Conservation (phyloP, 2,888 invertebrate genomes). For the Andricus quercusramuli region DNA sequence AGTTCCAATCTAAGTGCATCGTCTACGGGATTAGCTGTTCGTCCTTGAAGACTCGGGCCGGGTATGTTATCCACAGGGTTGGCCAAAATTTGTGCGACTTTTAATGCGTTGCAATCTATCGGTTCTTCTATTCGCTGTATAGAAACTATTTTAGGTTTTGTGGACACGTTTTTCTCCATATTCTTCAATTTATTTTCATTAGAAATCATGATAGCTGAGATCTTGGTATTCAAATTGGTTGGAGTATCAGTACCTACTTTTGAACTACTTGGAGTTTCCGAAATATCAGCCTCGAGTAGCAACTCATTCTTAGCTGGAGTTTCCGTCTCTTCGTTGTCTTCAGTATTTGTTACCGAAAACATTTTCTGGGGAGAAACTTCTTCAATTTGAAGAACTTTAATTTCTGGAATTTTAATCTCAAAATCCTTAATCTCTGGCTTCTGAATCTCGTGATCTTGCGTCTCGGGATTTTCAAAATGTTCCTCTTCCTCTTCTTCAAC, state of each 20-base stretch:
- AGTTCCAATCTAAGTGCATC: constrained; percentile 41
- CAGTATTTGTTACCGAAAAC: constrained; percentile 55
- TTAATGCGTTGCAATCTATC: constrained; percentile 21
- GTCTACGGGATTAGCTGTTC: neutral
- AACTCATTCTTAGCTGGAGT: constrained; percentile 73
- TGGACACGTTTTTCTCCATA: constrained; percentile 5
- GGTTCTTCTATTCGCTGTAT: constrained; percentile 39
- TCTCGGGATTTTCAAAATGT: neutral
- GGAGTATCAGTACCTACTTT: constrained; percentile 68
- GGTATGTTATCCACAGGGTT: neutral
- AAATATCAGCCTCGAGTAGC: constrained; percentile 69
- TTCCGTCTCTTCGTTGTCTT: constrained; percentile 57
- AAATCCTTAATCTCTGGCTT: neutral
- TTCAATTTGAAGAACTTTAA: neutral
- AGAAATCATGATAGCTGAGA: constrained; percentile 66
- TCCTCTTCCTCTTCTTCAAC: neutral
- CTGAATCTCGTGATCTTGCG: constrained; percentile 10
- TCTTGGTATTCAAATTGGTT: constrained; percentile 71
- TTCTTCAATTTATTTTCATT: constrained; percentile 45
- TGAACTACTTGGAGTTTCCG: constrained; percentile 73
- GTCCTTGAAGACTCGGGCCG: neutral
- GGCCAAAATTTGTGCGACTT: constrained; percentile 49
- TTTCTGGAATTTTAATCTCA: neutral
- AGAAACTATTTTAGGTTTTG: constrained; percentile 53
- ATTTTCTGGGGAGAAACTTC: constrained; percentile 66